Evolutionary conservation across 2,113 vertebrate genomes (phyloP).

Genomic region (Pontoporia blainvillei): DNA sequence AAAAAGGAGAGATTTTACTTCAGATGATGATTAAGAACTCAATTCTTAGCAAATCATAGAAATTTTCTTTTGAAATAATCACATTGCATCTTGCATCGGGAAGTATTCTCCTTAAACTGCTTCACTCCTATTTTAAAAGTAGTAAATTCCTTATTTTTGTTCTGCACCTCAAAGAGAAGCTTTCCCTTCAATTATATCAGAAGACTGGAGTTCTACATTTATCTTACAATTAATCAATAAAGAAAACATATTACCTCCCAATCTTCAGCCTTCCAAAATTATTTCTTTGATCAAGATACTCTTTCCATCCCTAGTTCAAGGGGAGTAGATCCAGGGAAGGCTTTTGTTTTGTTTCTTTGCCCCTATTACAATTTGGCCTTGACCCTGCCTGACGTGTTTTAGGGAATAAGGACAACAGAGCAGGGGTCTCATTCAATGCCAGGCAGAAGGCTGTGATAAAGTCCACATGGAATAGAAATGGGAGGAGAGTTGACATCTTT

Average conservation of each 20-base stretch:
- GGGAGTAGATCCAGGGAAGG: slow-evolving; percentile 24
- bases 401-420: slow-evolving; percentile 55
- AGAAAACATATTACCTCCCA: neutral
- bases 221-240: neutral
- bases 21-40: neutral
- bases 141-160: neutral
- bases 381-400: slow-evolving; percentile 63
- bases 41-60: neutral
- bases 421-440: slow-evolving; percentile 74
- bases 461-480: slow-evolving; percentile 64
- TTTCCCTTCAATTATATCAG: neutral
- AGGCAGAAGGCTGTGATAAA: slow-evolving; percentile 79
- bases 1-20: neutral
- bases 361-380: slow-evolving; percentile 58
- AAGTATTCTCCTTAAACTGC: neutral
- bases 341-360: slow-evolving; percentile 40
- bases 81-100: neutral
- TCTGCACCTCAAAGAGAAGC: neutral
- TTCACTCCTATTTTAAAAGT: neutral
- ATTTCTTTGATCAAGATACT: slow-evolving; percentile 31
- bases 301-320: neutral
- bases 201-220: neutral
- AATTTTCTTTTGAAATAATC: neutral
- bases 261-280: neutral
- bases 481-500: slow-evolving; percentile 76